Conservation (phyloP, 1,140 invertebrate species). For the Drosophila bocqueti region DNA sequence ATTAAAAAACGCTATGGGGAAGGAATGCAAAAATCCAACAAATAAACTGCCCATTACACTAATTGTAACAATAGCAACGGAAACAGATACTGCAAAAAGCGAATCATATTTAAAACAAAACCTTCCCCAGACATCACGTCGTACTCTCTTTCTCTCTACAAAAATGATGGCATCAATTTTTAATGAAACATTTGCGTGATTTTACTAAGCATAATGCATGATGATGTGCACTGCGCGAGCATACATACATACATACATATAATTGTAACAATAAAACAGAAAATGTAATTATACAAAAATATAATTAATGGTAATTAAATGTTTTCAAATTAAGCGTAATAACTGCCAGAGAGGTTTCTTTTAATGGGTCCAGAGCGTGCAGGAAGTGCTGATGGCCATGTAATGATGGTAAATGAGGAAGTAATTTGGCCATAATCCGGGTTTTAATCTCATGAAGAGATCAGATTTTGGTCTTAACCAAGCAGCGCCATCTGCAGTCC, state of each 20-base stretch:
- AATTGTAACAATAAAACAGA: constrained; percentile 69
- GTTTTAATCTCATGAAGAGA: not conserved
- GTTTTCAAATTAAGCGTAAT: constrained; percentile 79
- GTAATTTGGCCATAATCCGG: constrained; percentile 13
- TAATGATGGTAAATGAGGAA: constrained; percentile 26
- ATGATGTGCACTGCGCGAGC: constrained; percentile 38
- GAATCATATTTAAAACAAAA: constrained; percentile 15
- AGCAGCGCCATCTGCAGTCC: constrained; percentile 33
- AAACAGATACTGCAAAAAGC: constrained; percentile 9
- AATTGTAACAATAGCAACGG: constrained; percentile 47
- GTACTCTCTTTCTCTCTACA: constrained; percentile 42
- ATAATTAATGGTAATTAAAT: constrained; percentile 76
- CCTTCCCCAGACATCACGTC: constrained; percentile 32
- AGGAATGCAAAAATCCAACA: not conserved
- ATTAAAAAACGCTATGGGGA: constrained; percentile 44
- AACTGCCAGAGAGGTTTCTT: constrained; percentile 16
- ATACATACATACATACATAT: constrained; percentile 49
- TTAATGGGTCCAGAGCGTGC: not conserved
- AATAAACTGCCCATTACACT: constrained; percentile 44
- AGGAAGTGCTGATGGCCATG: constrained; percentile 7
- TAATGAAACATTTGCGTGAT: constrained; percentile 79
- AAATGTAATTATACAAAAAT: constrained; percentile 82
- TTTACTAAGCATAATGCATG: constrained; percentile 73
- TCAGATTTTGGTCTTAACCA: not conserved
- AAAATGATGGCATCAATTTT: constrained; percentile 72